Conservation (phyloP, 2,797 vertebrate genomes). For the Agapornis canus region DNA sequence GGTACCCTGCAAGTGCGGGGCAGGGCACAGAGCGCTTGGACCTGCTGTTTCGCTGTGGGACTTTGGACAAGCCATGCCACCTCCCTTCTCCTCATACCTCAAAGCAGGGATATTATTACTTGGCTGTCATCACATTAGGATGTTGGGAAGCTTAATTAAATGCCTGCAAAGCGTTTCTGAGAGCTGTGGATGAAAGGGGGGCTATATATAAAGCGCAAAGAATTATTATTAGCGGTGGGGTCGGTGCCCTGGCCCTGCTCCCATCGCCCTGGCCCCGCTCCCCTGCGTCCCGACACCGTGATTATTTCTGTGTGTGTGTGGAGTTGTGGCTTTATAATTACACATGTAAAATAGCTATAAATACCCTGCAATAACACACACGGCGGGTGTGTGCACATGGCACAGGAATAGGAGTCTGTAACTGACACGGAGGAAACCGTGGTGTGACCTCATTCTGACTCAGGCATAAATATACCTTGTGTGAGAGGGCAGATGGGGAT, state of each 20-base stretch:
- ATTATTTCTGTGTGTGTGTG: background rate
- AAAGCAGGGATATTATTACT: background rate
- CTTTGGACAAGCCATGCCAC: background rate
- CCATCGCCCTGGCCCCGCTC: background rate
- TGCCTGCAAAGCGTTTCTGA: constrained; percentile 42
- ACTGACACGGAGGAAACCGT: constrained; percentile 44
- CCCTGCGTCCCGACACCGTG: background rate
- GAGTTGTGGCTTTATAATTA: constrained; percentile 59
- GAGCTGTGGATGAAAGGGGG: background rate
- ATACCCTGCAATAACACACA: constrained; percentile 66
- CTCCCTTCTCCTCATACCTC: background rate
- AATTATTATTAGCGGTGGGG: constrained; percentile 36
- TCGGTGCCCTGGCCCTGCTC: background rate
- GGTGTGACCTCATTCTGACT: constrained; percentile 63
- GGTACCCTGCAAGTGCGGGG: background rate
- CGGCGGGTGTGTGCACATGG: background rate
- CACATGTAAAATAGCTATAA: constrained; percentile 55
- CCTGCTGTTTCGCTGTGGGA: fast-evolving
- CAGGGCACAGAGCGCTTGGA: background rate
- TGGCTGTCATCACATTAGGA: constrained; percentile 45
- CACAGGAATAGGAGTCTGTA: constrained; percentile 52
- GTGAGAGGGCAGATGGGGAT: background rate
- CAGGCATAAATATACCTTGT: constrained; percentile 28
- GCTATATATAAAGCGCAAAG: constrained; percentile 51
- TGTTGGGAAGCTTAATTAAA: constrained; percentile 55